These are phyloP conservation scores for Ameiurus melas DNA, from an alignment of 2,113 vertebrate genomes.

Conservation along the genomic window DNA sequence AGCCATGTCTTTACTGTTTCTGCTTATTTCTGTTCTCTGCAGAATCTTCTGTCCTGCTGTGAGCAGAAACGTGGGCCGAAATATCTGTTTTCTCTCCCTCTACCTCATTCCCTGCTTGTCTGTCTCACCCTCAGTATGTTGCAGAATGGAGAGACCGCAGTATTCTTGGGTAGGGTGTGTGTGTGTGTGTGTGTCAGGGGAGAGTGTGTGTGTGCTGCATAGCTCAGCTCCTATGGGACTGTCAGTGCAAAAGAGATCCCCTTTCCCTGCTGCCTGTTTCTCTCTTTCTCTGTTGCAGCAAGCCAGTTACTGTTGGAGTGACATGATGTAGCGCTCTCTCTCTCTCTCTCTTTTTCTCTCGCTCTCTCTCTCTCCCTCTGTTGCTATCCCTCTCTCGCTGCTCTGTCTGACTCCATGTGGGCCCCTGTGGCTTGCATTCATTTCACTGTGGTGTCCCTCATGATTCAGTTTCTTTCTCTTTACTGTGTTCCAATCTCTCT, in stretches of 20 bases:
- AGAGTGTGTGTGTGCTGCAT: conserved; percentile 7
- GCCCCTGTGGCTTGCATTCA: conserved; percentile 11
- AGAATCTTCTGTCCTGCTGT: conserved; percentile 49
- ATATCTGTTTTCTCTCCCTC: conserved; percentile 39
- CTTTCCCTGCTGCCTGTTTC: conserved; percentile 21
- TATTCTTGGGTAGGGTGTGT: neutral
- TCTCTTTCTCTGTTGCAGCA: conserved; percentile 22
- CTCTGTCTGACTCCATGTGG: neutral
- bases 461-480: conserved; percentile 24
- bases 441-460: conserved; percentile 9
- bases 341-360: neutral
- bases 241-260: conserved; percentile 31
- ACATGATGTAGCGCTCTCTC: conserved; percentile 13
- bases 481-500: neutral
- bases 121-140: conserved; percentile 22
- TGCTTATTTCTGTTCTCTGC: conserved; percentile 57
- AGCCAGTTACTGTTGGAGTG: conserved; percentile 40
- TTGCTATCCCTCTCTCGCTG: neutral
- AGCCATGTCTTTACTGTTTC: conserved; percentile 15
- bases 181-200: conserved; percentile 2
- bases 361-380: neutral
- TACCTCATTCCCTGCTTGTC: neutral
- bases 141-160: conserved; percentile 22
- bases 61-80: conserved; percentile 43
- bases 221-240: conserved; percentile 28